Evolutionary conservation across 2,113 vertebrate species (phyloP), one percentile per base, ranked within the genome.

Genomic region (Oceanodroma tethys): DNA sequence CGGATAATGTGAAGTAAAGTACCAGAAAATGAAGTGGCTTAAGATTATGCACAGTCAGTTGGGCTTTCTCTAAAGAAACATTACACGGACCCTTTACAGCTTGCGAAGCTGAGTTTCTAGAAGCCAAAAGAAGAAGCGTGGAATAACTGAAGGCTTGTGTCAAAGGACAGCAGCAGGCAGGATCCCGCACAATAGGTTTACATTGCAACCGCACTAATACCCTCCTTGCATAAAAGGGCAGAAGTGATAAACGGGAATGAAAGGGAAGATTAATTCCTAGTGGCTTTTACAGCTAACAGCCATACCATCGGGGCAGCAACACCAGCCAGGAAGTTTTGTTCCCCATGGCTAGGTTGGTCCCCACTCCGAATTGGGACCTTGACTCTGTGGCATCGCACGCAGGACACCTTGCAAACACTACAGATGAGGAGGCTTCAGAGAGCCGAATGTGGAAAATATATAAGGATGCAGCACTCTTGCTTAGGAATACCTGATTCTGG

Each of bases 31-130:
- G 29, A 82, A 78, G 67, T 38, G 71, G 56, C 11, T 86, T 55
- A 76, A 75, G 50, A 84, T 94, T 89, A 93, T 36, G 86, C 30
- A 88, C 68, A 91, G 81, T 48, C 73, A 90, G 76, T 10, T 87
- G 70, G 70, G 56, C n/a, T 82, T 94, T 91, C 68, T 62, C 79
- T 93, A 90, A 90, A 95, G 93, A 89, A 89, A 43, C n/a, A 45
- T 67, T 60, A 78, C 60, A 88, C 2, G 9, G 60, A 62, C 42
- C 47, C 42, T 86, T 59, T 40, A 38, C 5, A 48, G 43, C 18
- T 59, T 65, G 58, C 1, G 6, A 72, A 63, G 42, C 43, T 29
- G 36, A 45, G 36, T 36, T 93, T 73, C 86, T 42, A 45, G 82
- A 74, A 83, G 86, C 22, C 40, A 16, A 92, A 91, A 71, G 76